phyloP scores from a whole-genome alignment of 2,113 vertebrate species.

The Myiagra hebetior region DNA sequence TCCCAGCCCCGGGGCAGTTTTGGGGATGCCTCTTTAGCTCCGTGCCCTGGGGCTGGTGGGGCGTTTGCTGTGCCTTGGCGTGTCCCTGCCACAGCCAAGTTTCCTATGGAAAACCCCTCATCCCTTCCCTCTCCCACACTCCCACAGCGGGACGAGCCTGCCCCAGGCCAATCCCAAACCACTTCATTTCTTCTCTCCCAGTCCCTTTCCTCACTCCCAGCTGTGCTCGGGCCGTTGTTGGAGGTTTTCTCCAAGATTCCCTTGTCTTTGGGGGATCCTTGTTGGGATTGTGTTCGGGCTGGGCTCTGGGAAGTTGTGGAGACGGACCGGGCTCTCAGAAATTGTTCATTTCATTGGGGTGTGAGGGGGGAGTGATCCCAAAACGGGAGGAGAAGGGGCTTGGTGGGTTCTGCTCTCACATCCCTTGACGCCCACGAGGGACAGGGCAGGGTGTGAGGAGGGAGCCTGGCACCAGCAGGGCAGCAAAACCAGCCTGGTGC shows the following conservation, averaged over 20 bases:
- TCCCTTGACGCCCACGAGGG: fast-evolving
- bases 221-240: fast-evolving
- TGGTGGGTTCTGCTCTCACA: neutral
- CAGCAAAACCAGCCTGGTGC: neutral
- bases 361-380: neutral
- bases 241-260: neutral
- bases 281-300: too few relatives aligned
- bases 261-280: fast-evolving
- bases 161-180: neutral
- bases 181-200: fast-evolving
- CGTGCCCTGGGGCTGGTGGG: neutral
- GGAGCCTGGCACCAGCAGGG: fast-evolving
- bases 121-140: fast-evolving
- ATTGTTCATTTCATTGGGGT: neutral
- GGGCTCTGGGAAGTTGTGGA: neutral
- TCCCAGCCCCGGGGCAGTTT: neutral
- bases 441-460: fast-evolving
- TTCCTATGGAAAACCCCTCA: neutral
- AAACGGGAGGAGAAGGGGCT: neutral
- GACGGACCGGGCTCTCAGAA: neutral
- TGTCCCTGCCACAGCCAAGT: neutral
- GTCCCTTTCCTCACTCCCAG: neutral
- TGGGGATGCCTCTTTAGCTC: fast-evolving
- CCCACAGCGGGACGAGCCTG: fast-evolving
- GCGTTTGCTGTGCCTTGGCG: fast-evolving